These are phyloP conservation scores for Sebastes elongatus DNA, from an alignment of 2,797 vertebrate genomes.

Conservation along the genomic window DNA sequence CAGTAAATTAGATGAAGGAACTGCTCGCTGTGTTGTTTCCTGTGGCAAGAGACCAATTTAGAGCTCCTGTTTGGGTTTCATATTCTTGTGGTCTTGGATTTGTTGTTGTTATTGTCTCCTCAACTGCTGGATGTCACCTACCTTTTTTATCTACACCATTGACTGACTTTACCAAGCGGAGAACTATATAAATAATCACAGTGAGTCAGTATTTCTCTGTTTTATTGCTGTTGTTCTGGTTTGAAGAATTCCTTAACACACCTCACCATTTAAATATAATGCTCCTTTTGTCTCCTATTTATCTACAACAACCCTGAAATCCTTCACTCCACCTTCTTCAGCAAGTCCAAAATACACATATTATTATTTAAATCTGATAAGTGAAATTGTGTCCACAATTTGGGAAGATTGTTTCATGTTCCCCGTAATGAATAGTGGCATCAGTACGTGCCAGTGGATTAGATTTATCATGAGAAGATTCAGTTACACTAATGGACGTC, in stretches of 20 bases:
- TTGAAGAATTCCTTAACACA: not conserved
- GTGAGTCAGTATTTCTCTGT: slow-evolving; percentile 7
- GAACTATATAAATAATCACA: not conserved
- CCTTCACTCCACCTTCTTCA: not conserved
- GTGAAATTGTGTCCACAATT: not conserved
- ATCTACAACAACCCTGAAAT: not conserved
- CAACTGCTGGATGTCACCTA: not conserved
- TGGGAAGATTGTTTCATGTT: not conserved
- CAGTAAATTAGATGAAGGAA: slow-evolving; percentile 4
- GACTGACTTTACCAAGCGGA: not conserved
- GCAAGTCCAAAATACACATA: not conserved
- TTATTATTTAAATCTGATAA: not conserved
- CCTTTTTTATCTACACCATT: slow-evolving; percentile 1
- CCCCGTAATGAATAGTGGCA: slow-evolving; percentile 24
- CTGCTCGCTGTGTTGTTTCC: not conserved
- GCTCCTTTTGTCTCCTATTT: not conserved
- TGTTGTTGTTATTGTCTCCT: not conserved
- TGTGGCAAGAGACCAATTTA: not conserved
- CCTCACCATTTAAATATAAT: not conserved
- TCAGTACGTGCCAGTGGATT: slow-evolving; percentile 3
- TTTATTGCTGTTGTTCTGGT: not conserved
- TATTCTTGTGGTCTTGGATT: not conserved
- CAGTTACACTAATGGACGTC: slow-evolving; percentile 12
- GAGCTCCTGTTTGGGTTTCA: not conserved
- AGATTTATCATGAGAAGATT: slow-evolving; percentile 7